These are phyloP conservation scores for Scortum barcoo DNA, from an alignment of 2,113 vertebrate genomes.

Conservation along the genomic window DNA sequence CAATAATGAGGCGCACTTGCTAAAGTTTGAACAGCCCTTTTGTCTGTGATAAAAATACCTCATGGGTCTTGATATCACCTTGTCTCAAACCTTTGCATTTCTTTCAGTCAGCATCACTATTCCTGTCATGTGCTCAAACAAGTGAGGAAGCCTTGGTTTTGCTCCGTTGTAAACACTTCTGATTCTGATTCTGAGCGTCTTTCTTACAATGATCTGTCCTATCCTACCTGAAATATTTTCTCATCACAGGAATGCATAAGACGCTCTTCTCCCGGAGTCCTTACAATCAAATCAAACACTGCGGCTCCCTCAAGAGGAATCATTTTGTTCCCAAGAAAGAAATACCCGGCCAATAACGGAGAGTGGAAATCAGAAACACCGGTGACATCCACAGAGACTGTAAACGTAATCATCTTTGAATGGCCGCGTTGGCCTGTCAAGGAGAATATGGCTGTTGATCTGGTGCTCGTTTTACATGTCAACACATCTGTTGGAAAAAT, in stretches of 20 bases:
- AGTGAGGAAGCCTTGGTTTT: conserved; percentile 4
- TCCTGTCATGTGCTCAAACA: neutral
- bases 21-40: conserved; percentile 8
- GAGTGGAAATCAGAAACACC: conserved; percentile 26
- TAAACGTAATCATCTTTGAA: conserved; percentile 39
- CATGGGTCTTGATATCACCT: neutral
- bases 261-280: conserved; percentile 21
- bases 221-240: conserved; percentile 24
- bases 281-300: conserved; percentile 52
- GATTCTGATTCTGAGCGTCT: conserved; percentile 25
- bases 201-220: conserved; percentile 19
- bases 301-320: conserved; percentile 32
- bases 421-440: conserved; percentile 30
- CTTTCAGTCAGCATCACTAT: neutral
- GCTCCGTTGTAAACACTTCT: conserved; percentile 21
- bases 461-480: conserved; percentile 38
- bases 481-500: conserved; percentile 13
- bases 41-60: neutral
- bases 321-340: conserved; percentile 37
- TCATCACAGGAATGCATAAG: conserved; percentile 30
- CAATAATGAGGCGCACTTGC: neutral
- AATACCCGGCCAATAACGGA: conserved; percentile 6
- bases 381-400: conserved; percentile 23
- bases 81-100: conserved; percentile 6
- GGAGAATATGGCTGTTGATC: conserved; percentile 28